A percentile compares a stretch with the other conserved stretches of the same genome.
Conservation (phyloP, 30 jellyfish, hydroid and myxozoan species). For the Aurelia aurita region DNA sequence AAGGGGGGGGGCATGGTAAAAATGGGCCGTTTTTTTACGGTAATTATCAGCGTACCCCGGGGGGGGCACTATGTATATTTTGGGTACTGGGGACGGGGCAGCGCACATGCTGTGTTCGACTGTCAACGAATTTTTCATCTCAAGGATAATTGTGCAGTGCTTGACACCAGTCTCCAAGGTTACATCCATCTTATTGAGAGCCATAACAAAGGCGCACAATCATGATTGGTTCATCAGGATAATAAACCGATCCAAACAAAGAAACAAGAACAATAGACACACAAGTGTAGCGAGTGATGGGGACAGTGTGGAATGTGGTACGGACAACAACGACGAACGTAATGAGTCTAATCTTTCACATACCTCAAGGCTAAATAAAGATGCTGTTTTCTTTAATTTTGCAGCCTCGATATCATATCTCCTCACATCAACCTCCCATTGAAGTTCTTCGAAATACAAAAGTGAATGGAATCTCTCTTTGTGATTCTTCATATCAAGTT, state of each 20-base stretch:
- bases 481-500: neutral
- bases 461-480: constrained; percentile 26
- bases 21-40: no score
- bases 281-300: no score
- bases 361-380: constrained; percentile 34
- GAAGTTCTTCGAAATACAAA: constrained; percentile 57
- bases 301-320: no score
- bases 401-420: constrained; percentile 29
- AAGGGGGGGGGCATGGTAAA: no score
- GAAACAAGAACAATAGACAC: constrained; percentile 46
- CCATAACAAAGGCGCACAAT: constrained; percentile 53
- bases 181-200: constrained; percentile 71
- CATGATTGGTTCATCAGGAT: constrained; percentile 46
- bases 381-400: neutral
- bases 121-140: constrained; percentile 88
- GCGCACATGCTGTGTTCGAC: constrained; percentile 89
- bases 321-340: no score
- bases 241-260: constrained; percentile 56
- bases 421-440: constrained; percentile 54
- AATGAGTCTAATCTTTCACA: no score
- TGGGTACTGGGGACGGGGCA: no score
- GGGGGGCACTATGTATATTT: no score
- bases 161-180: constrained; percentile 86
- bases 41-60: no score
- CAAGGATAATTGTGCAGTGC: constrained; percentile 82